phyloP scores from a whole-genome alignment of 2,113 vertebrate genomes.

The Amia ocellicauda region DNA sequence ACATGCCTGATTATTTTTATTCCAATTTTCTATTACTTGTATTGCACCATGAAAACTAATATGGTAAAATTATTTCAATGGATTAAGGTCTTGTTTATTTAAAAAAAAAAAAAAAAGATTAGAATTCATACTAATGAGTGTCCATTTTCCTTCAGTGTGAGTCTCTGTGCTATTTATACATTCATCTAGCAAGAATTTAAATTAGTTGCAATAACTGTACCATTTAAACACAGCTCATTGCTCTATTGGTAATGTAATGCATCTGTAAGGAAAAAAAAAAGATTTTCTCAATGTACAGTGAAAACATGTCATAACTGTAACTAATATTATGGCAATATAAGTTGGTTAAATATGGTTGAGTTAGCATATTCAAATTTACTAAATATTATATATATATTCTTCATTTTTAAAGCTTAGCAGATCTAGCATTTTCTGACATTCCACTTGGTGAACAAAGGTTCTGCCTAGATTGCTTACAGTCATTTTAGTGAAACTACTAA shows the following conservation, averaged over 20 bases:
- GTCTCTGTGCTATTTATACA: conserved; percentile 10
- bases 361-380: too few relatives aligned
- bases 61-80: conserved; percentile 5
- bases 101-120: conserved; percentile 6
- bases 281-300: conserved; percentile 1
- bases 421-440: too few relatives aligned
- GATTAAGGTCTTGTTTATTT: conserved; percentile 33
- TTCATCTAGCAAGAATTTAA: conserved; percentile 11
- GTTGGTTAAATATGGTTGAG: too few relatives aligned
- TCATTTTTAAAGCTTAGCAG: too few relatives aligned
- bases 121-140: conserved; percentile 19
- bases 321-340: too few relatives aligned
- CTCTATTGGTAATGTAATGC: conserved; percentile 8
- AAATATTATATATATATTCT: too few relatives aligned
- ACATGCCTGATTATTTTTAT: conserved; percentile 42
- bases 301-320: conserved; percentile 31
- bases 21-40: not conserved
- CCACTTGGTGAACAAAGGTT: too few relatives aligned
- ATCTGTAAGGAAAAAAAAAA: conserved; percentile 17
- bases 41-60: not conserved
- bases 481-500: too few relatives aligned
- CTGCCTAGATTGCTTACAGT: too few relatives aligned
- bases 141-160: conserved; percentile 12
- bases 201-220: conserved; percentile 16
- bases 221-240: conserved; percentile 14